These are phyloP conservation scores for Theristicus caerulescens DNA, from an alignment of 2,113 vertebrate genomes.

Conservation along the genomic window DNA sequence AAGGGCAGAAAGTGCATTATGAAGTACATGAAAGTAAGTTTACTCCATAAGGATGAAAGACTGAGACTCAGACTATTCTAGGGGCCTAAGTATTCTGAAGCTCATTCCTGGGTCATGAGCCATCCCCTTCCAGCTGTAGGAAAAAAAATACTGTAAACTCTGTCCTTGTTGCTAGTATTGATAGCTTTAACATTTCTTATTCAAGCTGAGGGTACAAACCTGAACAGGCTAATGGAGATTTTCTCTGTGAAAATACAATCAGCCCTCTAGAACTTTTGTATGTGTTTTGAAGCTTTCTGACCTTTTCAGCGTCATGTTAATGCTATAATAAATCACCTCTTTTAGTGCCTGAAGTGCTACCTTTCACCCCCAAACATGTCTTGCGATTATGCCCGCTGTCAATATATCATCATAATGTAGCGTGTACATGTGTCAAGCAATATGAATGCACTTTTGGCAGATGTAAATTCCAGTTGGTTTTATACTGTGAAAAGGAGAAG, in stretches of 20 bases:
- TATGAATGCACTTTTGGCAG: background rate
- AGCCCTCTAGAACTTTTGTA: background rate
- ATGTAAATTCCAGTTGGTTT: background rate
- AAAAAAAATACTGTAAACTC: background rate
- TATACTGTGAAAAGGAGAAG: background rate
- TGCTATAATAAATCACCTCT: slow-evolving; percentile 38
- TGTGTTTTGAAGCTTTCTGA: slow-evolving; percentile 22
- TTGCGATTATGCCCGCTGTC: background rate
- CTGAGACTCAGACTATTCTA: background rate
- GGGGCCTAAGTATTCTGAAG: background rate
- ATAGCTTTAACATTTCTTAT: background rate
- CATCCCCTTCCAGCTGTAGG: background rate
- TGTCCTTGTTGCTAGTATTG: background rate
- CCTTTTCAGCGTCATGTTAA: background rate
- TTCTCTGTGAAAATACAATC: background rate
- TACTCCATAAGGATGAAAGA: background rate
- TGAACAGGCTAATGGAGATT: background rate
- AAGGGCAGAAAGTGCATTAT: background rate
- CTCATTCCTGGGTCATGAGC: background rate
- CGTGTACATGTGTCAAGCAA: background rate
- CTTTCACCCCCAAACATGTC: slow-evolving; percentile 2
- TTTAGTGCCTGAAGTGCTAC: background rate
- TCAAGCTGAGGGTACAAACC: background rate
- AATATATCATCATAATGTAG: background rate
- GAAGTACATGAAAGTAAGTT: background rate